Conservation (phyloP, 2,113 vertebrate species). For the Dicrurus megarhynchus region DNA sequence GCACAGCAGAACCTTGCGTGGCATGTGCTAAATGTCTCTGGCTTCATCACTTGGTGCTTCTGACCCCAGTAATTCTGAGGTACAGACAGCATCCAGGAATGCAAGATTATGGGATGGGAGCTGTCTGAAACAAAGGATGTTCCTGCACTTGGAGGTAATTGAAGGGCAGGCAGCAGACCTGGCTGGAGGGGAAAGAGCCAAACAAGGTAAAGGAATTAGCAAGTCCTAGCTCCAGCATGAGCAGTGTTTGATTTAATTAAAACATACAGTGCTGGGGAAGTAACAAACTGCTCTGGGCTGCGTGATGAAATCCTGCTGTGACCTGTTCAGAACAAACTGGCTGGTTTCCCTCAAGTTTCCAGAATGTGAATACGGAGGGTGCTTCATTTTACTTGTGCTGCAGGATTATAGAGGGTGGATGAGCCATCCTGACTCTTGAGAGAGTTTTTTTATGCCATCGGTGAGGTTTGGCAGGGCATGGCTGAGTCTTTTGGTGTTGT, state of each 20-base stretch:
- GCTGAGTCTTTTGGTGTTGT: not conserved
- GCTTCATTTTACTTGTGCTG: not conserved
- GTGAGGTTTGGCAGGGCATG: not conserved
- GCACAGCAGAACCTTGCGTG: not conserved
- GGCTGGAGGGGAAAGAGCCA: not conserved
- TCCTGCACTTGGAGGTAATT: not conserved
- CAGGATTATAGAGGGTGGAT: not conserved
- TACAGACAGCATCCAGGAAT: not conserved
- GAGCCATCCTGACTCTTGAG: not conserved
- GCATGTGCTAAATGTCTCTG: not conserved
- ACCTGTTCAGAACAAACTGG: not conserved
- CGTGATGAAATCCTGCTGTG: not conserved
- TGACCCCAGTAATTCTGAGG: not conserved
- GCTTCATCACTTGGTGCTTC: not conserved
- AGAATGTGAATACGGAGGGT: accelerated
- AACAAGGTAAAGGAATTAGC: not conserved
- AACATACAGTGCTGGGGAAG: not conserved
- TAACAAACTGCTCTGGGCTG: not conserved
- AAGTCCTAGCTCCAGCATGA: not conserved
- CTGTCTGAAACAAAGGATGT: not conserved
- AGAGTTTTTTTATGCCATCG: not conserved
- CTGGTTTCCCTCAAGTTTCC: not conserved
- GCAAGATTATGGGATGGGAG: not conserved
- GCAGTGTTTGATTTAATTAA: not conserved
- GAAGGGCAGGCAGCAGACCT: not conserved